Percentiles rank a stretch among this genome's conserved stretches.
phyloP scores from a whole-genome alignment of 2,113 vertebrate species.

The Albula glossodonta region DNA sequence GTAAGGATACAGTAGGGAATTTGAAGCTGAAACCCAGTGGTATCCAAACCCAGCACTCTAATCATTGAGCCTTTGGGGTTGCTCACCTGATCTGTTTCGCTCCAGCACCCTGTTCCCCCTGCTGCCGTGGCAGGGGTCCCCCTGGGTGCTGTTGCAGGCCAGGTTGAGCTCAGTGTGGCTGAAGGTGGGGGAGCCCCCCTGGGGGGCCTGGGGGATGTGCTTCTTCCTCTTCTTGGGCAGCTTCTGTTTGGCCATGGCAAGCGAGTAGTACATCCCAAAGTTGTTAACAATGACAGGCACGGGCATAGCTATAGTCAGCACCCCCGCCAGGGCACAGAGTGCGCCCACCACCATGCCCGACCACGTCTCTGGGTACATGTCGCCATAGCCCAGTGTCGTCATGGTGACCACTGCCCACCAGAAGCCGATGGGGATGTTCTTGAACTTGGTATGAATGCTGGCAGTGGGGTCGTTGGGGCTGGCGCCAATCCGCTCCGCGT shows the following conservation, averaged over 20 bases:
- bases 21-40: no score
- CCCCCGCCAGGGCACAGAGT: constrained; percentile 88
- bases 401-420: constrained; percentile 99
- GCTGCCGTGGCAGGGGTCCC: constrained; percentile 77
- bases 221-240: constrained; percentile 95
- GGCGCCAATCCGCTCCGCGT: constrained; percentile 86
- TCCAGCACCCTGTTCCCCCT: constrained; percentile 84
- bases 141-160: constrained; percentile 91
- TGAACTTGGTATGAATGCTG: constrained; percentile 89
- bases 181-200: constrained; percentile 85
- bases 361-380: constrained; percentile 98
- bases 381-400: constrained; percentile 96
- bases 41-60: neutral
- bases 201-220: constrained; percentile 88
- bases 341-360: constrained; percentile 97
- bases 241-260: constrained; percentile 99
- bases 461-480: constrained; percentile 89
- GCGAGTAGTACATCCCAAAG: constrained; percentile 99
- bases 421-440: constrained; percentile 98
- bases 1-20: no score
- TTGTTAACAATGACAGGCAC: constrained; percentile 99
- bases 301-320: constrained; percentile 96
- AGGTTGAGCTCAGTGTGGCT: constrained; percentile 89
- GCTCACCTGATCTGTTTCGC: constrained; percentile 90
- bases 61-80: neutral